Percentiles rank a stretch among this genome's conserved stretches.
Conservation (phyloP, 1,140 invertebrate species). For the Eumaeus atala region DNA sequence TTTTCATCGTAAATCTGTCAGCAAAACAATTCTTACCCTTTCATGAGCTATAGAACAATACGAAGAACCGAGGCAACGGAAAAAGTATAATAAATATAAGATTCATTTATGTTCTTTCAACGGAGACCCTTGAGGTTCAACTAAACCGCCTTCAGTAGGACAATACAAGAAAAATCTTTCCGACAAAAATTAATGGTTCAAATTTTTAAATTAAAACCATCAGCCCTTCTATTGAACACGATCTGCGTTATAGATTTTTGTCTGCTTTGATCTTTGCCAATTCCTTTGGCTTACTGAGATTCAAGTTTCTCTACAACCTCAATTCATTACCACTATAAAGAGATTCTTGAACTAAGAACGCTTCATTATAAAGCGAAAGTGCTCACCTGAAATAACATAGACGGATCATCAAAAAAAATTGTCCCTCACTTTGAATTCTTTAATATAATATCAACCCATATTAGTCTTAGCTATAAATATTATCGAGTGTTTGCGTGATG, state of each 20-base stretch:
- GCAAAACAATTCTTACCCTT: slow-evolving; percentile 70
- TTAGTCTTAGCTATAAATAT: too few relatives aligned
- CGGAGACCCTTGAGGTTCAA: slow-evolving; percentile 50
- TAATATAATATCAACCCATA: not conserved
- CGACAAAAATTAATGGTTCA: slow-evolving; percentile 13
- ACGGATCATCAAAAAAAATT: not conserved
- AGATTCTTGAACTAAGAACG: not conserved
- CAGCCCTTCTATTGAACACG: slow-evolving; percentile 44
- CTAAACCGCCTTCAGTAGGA: slow-evolving; percentile 41
- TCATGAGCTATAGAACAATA: slow-evolving; percentile 70
- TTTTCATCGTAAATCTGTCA: slow-evolving; percentile 71
- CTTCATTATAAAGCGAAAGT: slow-evolving; percentile 5
- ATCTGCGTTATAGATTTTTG: slow-evolving; percentile 51
- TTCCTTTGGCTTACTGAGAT: slow-evolving; percentile 17
- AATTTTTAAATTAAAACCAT: slow-evolving; percentile 51
- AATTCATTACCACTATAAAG: slow-evolving; percentile 8
- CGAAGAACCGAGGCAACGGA: slow-evolving; percentile 58
- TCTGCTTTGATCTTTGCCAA: slow-evolving; percentile 52
- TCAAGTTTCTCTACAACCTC: not conserved
- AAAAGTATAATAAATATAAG: slow-evolving; percentile 72
- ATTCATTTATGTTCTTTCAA: slow-evolving; percentile 72
- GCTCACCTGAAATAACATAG: slow-evolving; percentile 7
- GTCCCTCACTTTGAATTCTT: not conserved
- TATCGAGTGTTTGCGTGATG: too few relatives aligned
- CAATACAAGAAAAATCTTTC: slow-evolving; percentile 33